These are phyloP conservation scores for Tenthredo distinguenda DNA, from an alignment of 2,888 invertebrate species.

Conservation along the genomic window DNA sequence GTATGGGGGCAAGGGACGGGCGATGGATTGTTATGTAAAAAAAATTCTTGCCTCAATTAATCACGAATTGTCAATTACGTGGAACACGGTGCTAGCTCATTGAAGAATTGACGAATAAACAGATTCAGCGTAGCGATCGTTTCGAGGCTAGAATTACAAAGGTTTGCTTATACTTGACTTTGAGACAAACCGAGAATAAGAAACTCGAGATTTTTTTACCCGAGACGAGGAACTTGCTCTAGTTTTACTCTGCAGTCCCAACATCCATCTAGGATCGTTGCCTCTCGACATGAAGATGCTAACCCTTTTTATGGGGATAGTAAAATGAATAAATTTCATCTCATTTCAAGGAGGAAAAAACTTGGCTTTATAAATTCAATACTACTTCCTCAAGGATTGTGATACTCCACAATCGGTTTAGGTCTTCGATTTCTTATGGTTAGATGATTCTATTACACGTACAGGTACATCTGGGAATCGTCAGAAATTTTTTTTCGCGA, in stretches of 20 bases:
- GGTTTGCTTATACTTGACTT: background rate
- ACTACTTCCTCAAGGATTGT: background rate
- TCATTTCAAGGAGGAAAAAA: background rate
- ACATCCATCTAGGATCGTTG: background rate
- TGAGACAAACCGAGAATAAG: background rate
- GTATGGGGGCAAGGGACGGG: background rate
- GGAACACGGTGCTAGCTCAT: background rate
- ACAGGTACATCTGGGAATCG: background rate
- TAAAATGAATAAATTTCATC: background rate
- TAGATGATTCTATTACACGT: background rate
- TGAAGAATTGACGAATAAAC: constrained; percentile 2
- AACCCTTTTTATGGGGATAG: background rate
- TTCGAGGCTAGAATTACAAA: background rate
- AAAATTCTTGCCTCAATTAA: constrained; percentile 16
- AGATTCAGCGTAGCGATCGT: background rate
- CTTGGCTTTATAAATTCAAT: background rate
- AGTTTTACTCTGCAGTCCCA: background rate
- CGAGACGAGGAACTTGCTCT: background rate
- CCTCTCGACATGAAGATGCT: background rate
- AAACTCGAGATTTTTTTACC: background rate
- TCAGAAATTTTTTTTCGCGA: background rate
- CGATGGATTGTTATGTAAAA: background rate
- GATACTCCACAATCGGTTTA: background rate
- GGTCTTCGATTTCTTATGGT: background rate
- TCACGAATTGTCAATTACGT: constrained; percentile 24